Percentiles rank a stretch among this genome's conserved stretches.
Conservation (phyloP, 2,113 vertebrate genomes). For the Anhinga rufa region DNA sequence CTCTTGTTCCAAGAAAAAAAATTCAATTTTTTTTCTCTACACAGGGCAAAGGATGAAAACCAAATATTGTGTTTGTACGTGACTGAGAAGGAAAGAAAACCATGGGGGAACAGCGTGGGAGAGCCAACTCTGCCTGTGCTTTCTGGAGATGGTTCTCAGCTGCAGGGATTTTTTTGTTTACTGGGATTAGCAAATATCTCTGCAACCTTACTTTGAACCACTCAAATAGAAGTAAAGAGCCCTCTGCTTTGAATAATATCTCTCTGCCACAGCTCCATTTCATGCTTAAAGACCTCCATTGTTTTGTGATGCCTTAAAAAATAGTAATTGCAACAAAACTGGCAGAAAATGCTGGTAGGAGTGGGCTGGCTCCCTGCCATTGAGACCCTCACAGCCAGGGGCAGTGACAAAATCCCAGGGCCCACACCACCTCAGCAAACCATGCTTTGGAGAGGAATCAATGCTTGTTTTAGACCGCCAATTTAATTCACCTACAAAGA, state of each 20-base stretch:
- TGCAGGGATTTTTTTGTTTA: neutral
- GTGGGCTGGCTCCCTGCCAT: neutral
- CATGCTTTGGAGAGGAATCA: neutral
- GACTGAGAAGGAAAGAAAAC: neutral
- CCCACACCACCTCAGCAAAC: neutral
- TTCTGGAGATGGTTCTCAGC: neutral
- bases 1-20: neutral
- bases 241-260: neutral
- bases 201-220: neutral
- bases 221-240: neutral
- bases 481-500: neutral
- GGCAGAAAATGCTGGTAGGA: neutral
- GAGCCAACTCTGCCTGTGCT: neutral
- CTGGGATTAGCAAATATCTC: neutral
- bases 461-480: neutral
- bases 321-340: neutral
- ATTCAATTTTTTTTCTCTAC: fast-evolving
- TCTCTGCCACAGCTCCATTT: neutral
- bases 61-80: neutral
- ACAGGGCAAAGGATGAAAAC: neutral
- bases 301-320: neutral
- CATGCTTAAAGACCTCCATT: neutral
- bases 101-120: fast-evolving
- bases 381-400: neutral
- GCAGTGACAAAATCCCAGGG: neutral